phyloP scores from a whole-genome alignment of 2,113 vertebrate genomes.

The Sus scrofa region DNA sequence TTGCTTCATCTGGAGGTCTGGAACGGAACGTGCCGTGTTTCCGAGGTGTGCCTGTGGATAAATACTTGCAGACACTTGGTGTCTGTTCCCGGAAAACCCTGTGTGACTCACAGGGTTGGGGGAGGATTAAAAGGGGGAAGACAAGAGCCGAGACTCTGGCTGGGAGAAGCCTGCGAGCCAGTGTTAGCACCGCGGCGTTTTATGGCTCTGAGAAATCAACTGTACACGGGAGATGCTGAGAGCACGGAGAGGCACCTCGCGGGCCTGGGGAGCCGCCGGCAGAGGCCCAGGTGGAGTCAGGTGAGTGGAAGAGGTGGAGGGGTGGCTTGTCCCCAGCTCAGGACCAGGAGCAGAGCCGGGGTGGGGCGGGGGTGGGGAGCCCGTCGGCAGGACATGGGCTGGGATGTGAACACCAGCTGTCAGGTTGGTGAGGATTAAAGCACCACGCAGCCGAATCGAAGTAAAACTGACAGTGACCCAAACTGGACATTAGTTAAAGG shows the following conservation, averaged over 20 bases:
- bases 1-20: too few relatives aligned
- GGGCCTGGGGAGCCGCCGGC: neutral
- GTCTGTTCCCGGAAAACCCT: neutral
- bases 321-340: neutral
- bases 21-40: too few relatives aligned
- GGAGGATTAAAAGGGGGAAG: neutral
- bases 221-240: accelerated
- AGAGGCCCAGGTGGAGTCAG: neutral
- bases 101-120: accelerated
- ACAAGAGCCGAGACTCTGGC: neutral
- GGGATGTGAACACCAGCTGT: accelerated
- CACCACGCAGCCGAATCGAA: accelerated
- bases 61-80: neutral
- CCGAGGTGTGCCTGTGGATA: too few relatives aligned
- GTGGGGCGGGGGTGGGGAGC: too few relatives aligned
- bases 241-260: neutral
- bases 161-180: accelerated
- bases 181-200: accelerated
- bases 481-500: neutral
- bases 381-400: accelerated
- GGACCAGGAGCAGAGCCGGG: accelerated
- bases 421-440: accelerated
- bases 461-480: neutral
- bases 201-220: accelerated
- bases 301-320: neutral